These are phyloP conservation scores for Palythoa heliodiscus DNA, from an alignment of 92 coral and sea anemone species.

Conservation along the genomic window DNA sequence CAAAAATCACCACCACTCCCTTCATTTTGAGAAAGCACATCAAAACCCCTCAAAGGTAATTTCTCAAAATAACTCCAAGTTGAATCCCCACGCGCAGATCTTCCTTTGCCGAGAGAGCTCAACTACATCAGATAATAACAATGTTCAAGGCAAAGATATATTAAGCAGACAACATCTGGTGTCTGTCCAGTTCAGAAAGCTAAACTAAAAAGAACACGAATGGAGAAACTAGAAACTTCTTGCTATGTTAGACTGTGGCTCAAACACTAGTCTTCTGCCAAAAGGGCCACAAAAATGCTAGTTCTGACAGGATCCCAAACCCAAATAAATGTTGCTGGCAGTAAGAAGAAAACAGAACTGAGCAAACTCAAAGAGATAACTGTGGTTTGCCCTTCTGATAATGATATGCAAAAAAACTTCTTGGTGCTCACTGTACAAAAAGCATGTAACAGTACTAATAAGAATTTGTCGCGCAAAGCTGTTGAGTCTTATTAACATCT, in stretches of 20 bases:
- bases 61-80: background rate
- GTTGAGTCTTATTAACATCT: no score
- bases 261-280: constrained; percentile 47
- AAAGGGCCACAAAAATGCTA: constrained; percentile 36
- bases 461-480: no score
- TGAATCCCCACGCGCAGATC: constrained; percentile 35
- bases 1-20: constrained; percentile 53
- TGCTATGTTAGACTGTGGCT: constrained; percentile 66
- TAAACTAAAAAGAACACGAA: constrained; percentile 33
- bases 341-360: constrained; percentile 55
- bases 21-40: constrained; percentile 40
- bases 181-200: constrained; percentile 66
- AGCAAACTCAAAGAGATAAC: no score
- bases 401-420: no score
- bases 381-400: no score
- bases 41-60: background rate
- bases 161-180: constrained; percentile 34
- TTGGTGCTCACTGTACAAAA: no score
- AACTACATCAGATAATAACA: constrained; percentile 16
- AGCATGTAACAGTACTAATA: no score
- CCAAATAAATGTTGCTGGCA: constrained; percentile 71
- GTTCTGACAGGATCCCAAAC: constrained; percentile 55
- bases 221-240: constrained; percentile 51
- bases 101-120: constrained; percentile 35
- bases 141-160: constrained; percentile 22